Base-by-base conservation (phyloP, 2,888 invertebrate genomes). In the Athetis lepigone region DNA sequence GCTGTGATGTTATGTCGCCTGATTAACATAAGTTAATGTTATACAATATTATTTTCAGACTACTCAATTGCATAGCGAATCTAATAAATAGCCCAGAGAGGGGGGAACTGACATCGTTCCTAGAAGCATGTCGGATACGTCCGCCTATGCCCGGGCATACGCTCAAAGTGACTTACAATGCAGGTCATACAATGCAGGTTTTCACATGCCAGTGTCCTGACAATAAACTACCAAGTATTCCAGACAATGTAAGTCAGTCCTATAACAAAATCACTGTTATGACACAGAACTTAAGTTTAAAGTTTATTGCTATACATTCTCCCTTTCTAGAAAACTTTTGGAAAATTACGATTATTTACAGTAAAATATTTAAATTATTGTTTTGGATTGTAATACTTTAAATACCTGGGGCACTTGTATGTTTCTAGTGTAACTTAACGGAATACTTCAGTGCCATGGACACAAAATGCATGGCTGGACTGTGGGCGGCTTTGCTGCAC, bases 381-480 rank as follows among this genome's bases (percentile, higher is more conserved):
- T 1, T 18, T 21, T 2, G 1, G 11, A 18, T n/a, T 66, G 1
- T n/a, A 21, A 18, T 66, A 40, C 3, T 2, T 42, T 29, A 16
- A 16, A 9, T 13, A 19, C 5, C 13, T 5, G 4, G n/a, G 25
- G n/a, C n/a, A 16, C 7, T 1, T 13, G 1, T 18, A 16, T 61
- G 16, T 42, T 95, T 95, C n/a, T 95, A 99, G 99, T 97, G 98
- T 89, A 99, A 99, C 92, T 95, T 99, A 81, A 98, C 98, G 71
- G 98, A 99, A 90, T 99, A 99, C 96, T 99, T 98, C 94, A 99
- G 98, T 93, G 99, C 99, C n/a, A 97, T 99, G 80, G 98, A 98
- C 90, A 96, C 97, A 52, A 97, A 97, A 87, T 98, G 98, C 88
- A 99, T 99, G 99, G 98, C 99, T 90, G 96, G 97, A 11, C 96